Base-by-base conservation (phyloP, 1,140 invertebrate genomes). In the Drosophila parvula region DNA sequence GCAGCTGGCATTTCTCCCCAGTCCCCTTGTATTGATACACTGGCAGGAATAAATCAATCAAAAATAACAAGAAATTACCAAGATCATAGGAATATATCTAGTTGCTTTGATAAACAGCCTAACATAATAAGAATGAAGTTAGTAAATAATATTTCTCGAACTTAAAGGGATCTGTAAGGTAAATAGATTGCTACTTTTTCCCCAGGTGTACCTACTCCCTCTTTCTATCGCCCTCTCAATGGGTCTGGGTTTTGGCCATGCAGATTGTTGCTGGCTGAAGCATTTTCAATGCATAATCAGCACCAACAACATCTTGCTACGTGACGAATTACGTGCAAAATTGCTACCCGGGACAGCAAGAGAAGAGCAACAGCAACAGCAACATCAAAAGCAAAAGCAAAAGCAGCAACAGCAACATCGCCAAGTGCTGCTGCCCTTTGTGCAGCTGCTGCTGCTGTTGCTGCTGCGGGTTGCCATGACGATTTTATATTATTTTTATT, bases 241-340 rank as follows among this genome's bases (percentile, higher is more conserved):
- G 74, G 47, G 45, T 32, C 61, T 65, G 70, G 55, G 51, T 51
- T 74, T 74, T 40, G 62, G 60, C 83, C 78, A 88, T 86, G 82
- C 82, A 86, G 79, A 86, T 82, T 88, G 79, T 78, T 65, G 79
- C 67, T 71, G 68, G 51, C 65, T 71, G 65, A 58, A 60, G 79
- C 74, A 74, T 86, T 88, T 88, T 77, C 79, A 79, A 86, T 86
- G 83, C 83, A 89, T 83, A 86, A 88, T 88, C 83, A 86, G 74
- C 82, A 88, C 55, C 79, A 86, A 28, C 57, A 28, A 41, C 55
- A 58, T 63, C 9, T 51, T 43, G 41, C 41, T 67, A 88, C 83
- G 83, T 86, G 83, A 88, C 83, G 83, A 86, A 86, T 83, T 88
- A 86, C 83, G 71, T 83, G 83, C 83, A 82, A 83, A 86, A 88